Evolutionary conservation across 2,888 invertebrate species (phyloP).

Genomic region (Erebia epiphron): DNA sequence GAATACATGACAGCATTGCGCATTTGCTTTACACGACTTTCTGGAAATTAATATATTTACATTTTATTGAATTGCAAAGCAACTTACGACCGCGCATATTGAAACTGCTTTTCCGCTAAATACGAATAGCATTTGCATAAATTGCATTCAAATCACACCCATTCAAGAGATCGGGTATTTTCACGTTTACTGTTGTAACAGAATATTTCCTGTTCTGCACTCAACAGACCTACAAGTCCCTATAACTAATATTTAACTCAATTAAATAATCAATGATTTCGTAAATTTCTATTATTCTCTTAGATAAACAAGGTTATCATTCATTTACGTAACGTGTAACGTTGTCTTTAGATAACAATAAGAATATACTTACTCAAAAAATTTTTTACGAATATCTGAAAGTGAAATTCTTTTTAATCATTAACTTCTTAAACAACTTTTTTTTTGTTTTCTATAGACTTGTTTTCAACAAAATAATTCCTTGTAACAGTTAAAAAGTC

Average conservation of each 20-base stretch:
- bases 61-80: conserved; percentile 43
- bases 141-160: conserved; percentile 37
- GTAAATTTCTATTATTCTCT: too few species aligned
- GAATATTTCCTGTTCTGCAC: conserved; percentile 10
- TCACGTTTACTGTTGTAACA: conserved; percentile 17
- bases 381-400: too few species aligned
- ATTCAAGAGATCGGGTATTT: conserved; percentile 34
- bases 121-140: conserved; percentile 38
- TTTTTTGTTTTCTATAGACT: too few species aligned
- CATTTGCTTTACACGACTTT: conserved; percentile 39
- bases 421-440: too few species aligned
- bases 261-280: not conserved
- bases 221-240: conserved; percentile 3
- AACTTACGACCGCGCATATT: conserved; percentile 40
- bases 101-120: conserved; percentile 39
- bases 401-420: too few species aligned
- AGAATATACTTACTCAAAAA: too few species aligned
- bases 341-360: too few species aligned
- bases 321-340: too few species aligned
- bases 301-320: too few species aligned
- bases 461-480: too few species aligned
- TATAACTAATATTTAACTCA: not conserved
- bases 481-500: too few species aligned
- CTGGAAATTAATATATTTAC: conserved; percentile 39
- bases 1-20: conserved; percentile 33